Conservation (phyloP, 2,888 invertebrate species). For the Cryptops parisi region DNA sequence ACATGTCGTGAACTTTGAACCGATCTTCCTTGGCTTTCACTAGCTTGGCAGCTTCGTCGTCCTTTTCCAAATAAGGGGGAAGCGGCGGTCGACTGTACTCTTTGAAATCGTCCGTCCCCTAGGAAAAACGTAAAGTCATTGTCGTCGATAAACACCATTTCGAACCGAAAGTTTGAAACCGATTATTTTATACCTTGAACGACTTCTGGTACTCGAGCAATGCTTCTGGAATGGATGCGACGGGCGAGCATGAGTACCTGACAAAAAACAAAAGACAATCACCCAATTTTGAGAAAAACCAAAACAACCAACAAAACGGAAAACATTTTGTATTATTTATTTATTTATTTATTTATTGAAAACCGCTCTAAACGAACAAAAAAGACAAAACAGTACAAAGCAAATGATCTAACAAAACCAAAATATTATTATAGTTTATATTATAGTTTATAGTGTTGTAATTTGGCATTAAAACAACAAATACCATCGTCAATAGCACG, state of each 20-base stretch:
- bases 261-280: slow-evolving; percentile 8
- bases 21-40: slow-evolving; percentile 16
- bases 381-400: too few species aligned
- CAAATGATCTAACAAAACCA: too few species aligned
- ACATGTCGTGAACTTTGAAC: slow-evolving; percentile 44
- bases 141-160: too few species aligned
- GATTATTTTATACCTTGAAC: slow-evolving; percentile 36
- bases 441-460: too few species aligned
- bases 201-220: slow-evolving; percentile 54
- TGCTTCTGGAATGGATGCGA: slow-evolving; percentile 55
- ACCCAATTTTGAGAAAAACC: background rate
- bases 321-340: too few species aligned
- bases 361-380: too few species aligned
- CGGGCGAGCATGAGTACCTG: slow-evolving; percentile 54
- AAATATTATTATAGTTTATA: too few species aligned
- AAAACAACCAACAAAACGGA: too few species aligned
- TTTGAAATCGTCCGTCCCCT: slow-evolving; percentile 5
- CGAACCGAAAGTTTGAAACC: too few species aligned
- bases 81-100: slow-evolving; percentile 30
- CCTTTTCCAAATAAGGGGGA: slow-evolving; percentile 28
- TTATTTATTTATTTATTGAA: too few species aligned
- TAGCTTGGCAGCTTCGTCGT: slow-evolving; percentile 21
- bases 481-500: too few species aligned
- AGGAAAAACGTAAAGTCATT: background rate
- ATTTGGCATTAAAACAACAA: too few species aligned